phyloP scores from a whole-genome alignment of 1,140 invertebrate genomes.

The Bradysia coprophila region DNA sequence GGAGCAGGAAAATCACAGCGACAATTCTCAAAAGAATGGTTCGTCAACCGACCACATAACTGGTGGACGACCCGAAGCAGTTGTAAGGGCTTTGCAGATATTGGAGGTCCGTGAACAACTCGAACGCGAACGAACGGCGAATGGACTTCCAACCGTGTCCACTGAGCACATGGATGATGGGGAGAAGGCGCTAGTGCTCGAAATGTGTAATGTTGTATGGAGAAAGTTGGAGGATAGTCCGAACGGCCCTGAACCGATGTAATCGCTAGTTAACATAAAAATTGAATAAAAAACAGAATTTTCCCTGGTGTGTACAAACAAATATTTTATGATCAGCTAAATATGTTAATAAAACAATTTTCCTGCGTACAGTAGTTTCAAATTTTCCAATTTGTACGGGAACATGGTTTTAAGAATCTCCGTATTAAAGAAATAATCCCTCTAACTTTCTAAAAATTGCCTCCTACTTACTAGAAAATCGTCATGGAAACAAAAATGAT shows the following conservation, averaged over 20 bases:
- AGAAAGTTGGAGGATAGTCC: conserved; percentile 34
- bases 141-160: conserved; percentile 28
- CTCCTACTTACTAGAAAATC: too few relatives aligned
- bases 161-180: conserved; percentile 62
- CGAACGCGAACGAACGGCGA: conserved; percentile 33
- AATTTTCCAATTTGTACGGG: too few relatives aligned
- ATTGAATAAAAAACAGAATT: neutral
- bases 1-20: conserved; percentile 23
- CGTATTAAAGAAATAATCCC: too few relatives aligned
- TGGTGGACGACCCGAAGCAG: conserved; percentile 59
- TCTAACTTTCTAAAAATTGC: too few relatives aligned
- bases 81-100: conserved; percentile 76
- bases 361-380: too few relatives aligned
- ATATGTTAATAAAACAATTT: too few relatives aligned
- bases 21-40: conserved; percentile 14
- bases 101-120: conserved; percentile 78
- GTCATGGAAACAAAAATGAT: too few relatives aligned
- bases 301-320: neutral
- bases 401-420: too few relatives aligned
- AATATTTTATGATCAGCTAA: too few relatives aligned
- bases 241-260: conserved; percentile 8
- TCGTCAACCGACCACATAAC: conserved; percentile 24
- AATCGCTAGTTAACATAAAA: neutral
- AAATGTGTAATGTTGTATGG: conserved; percentile 87
- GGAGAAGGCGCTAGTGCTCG: conserved; percentile 80